Conservation (phyloP, 2,113 vertebrate species). For the Ciconia maguari region DNA sequence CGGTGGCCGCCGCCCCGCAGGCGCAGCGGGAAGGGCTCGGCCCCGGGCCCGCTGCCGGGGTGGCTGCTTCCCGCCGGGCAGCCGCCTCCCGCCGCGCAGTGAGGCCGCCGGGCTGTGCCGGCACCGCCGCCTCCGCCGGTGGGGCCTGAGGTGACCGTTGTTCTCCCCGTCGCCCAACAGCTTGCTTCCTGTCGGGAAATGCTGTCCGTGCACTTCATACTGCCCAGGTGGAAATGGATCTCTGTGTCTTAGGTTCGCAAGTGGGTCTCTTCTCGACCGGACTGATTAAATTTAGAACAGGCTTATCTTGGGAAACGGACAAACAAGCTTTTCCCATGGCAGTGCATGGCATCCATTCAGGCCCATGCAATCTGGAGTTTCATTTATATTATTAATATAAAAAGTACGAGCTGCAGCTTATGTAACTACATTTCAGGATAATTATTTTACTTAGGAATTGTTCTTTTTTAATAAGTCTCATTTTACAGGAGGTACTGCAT, state of each 20-base stretch:
- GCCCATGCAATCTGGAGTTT: background rate
- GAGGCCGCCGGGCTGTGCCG: background rate
- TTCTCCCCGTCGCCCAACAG: background rate
- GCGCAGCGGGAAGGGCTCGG: too few relatives aligned
- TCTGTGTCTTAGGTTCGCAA: background rate
- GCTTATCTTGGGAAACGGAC: background rate
- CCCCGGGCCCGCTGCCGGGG: too few relatives aligned
- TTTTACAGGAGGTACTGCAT: background rate
- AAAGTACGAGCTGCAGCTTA: background rate
- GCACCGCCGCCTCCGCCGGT: accelerated
- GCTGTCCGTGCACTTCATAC: accelerated
- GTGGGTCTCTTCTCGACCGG: background rate
- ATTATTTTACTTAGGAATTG: background rate
- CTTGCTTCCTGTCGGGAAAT: background rate
- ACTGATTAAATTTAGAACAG: background rate
- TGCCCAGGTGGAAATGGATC: background rate
- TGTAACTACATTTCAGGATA: background rate
- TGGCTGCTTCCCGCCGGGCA: too few relatives aligned
- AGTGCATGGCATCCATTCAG: background rate
- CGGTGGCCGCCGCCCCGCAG: too few relatives aligned
- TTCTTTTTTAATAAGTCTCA: background rate
- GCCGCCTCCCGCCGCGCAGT: too few relatives aligned
- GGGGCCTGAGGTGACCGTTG: accelerated
- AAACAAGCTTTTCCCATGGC: background rate
- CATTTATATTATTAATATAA: background rate